Base-by-base conservation (phyloP, 2,113 vertebrate genomes). In the Entelurus aequoreus region DNA sequence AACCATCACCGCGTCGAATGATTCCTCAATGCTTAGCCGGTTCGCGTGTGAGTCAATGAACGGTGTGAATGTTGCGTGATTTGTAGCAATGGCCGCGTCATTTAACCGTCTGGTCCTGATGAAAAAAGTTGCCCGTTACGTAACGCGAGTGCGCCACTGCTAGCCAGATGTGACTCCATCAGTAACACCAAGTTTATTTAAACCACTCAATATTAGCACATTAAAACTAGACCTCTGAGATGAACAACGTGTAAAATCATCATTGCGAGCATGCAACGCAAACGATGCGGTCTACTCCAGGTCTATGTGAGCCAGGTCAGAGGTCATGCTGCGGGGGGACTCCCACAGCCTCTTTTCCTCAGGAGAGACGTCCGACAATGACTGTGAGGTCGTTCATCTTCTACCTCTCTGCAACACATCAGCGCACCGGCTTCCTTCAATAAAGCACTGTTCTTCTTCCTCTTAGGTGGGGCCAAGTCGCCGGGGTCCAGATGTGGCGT, bases 271-370 rank as follows among this genome's bases (percentile, higher is more conserved):
- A 46, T 46, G 38, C 37, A 38, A 6, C 8, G 6, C 38, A 40
- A 40, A 40, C 38, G 12, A 46, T 12, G 2, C 21, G 9, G 50
- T 73, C 35, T 35, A 1, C 52, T 55, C 60, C 66, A 82, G 79
- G 72, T 83, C 62, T 68, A 52, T 68, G 78, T 84, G 84, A 82
- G 65, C 63, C 64, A 63, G 72, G 67, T 72, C 83, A 78, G 80
- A 88, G 86, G 82, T 81, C 77, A 89, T 88, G 80, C 86, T 82
- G 80, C 77, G 79, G 68, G 78, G 80, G 69, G 84, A 88, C 78
- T 74, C 80, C 50, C 84, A 72, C 54, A 71, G 83, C 69, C 81
- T 85, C 15, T 87, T 89, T 65, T 85, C 86, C 73, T 87, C 81
- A 4, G 72, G 78, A 59, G 89, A 89, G 71, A 85, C 80, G 58